Base-by-base conservation (phyloP, 2,888 invertebrate genomes). In the Pseudeuparius sepicola region DNA sequence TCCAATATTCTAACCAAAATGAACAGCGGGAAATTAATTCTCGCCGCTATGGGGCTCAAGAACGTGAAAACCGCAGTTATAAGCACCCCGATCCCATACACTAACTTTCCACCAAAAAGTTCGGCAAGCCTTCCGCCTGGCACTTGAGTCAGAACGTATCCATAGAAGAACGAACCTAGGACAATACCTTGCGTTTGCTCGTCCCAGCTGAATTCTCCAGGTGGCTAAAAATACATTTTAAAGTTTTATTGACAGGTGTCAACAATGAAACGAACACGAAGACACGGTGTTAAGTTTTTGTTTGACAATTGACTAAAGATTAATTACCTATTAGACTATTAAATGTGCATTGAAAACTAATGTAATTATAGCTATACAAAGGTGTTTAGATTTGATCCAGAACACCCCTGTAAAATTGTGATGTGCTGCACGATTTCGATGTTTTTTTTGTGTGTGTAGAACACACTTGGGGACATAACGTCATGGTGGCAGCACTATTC, bases 51-150 rank as follows among this genome's bases (percentile, higher is more conserved):
- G 0, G 92, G 90, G 39, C 85, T 87, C 10, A 88, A 60, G 12
- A 90, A 65, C 1, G 90, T 89, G 46, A 89, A 78, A 34, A 90
- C 56, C 4, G 87, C 81, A 3, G 88, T 86, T 26, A 87, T 63
- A 28, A 89, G 65, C 1, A 88, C 78, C 4, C 87, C 88, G 17
- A 84, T 57, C 10, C 88, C 88, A 54, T 83, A 88, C 3, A 92
- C 74, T 41, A 79, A 65, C 63, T 89, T 90, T n/a, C 89, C 92
- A 18, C 94, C 93, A 55, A 78, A 72, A 46, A 78, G 66, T 62
- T 88, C 88, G 1, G 93, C 87, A 64, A 92, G 68, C 48, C 84
- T 67, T n/a, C 85, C 85, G 23, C 85, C 85, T 20, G 85, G 85
- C 44, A 81, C 74, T 67, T 86, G 85, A 25, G 85, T 85, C 44